Conservation (phyloP, 1,140 invertebrate species). For the Rhizoglyphus robini region DNA sequence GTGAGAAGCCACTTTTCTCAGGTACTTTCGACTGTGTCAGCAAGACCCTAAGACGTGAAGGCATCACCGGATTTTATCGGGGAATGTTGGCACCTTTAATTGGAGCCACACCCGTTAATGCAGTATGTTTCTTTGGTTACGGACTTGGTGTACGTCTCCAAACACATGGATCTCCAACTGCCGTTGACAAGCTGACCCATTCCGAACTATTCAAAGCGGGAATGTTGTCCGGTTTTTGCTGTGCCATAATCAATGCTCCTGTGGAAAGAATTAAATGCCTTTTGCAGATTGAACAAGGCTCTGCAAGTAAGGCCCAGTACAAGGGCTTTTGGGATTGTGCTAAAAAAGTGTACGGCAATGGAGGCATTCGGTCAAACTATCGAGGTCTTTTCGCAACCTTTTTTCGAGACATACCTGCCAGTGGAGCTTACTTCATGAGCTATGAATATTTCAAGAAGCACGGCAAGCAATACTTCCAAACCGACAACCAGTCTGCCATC, state of each 20-base stretch:
- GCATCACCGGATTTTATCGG: conserved; percentile 59
- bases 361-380: conserved; percentile 82
- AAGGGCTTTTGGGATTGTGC: conserved; percentile 80
- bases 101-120: conserved; percentile 78
- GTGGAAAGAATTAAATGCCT: conserved; percentile 95
- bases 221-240: conserved; percentile 66
- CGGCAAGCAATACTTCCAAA: not conserved
- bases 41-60: conserved; percentile 60
- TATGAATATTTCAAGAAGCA: conserved; percentile 63
- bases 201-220: conserved; percentile 76
- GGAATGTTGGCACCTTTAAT: conserved; percentile 72
- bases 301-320: conserved; percentile 49
- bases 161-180: conserved; percentile 36
- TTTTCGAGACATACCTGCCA: conserved; percentile 73
- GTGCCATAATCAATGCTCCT: conserved; percentile 88
- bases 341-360: conserved; percentile 77
- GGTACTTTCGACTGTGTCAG: conserved; percentile 1
- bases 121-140: conserved; percentile 92
- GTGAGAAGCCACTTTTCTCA: conserved; percentile 44
- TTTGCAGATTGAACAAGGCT: conserved; percentile 50
- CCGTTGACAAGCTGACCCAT: conserved; percentile 50
- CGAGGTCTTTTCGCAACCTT: conserved; percentile 86
- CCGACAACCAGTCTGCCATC: conserved; percentile 35
- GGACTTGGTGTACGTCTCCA: conserved; percentile 69
- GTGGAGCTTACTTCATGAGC: conserved; percentile 89